Percentiles rank a stretch among this genome's conserved stretches.
Conservation (phyloP, 2,113 vertebrate genomes). For the Tupaia tana region DNA sequence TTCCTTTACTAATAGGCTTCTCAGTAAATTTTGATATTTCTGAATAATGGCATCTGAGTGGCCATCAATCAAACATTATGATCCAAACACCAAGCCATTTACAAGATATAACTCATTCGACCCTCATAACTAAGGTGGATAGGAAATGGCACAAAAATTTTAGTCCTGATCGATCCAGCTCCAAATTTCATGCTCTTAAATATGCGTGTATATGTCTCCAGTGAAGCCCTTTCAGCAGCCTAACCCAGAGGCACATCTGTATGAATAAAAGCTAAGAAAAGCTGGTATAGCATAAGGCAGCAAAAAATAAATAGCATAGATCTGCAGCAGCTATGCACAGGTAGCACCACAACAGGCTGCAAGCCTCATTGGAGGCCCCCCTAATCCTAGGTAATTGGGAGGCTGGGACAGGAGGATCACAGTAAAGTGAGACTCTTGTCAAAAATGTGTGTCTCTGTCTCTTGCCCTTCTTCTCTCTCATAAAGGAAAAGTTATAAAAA, state of each 20-base stretch:
- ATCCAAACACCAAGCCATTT: neutral
- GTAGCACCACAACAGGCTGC: too few relatives aligned
- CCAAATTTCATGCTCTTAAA: neutral
- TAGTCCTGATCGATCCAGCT: neutral
- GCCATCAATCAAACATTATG: constrained; percentile 1
- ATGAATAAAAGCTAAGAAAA: constrained; percentile 5
- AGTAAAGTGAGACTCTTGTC: too few relatives aligned
- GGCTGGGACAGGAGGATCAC: too few relatives aligned
- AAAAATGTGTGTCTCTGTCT: too few relatives aligned
- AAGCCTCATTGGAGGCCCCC: too few relatives aligned
- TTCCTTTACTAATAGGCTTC: neutral
- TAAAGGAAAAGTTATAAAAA: too few relatives aligned
- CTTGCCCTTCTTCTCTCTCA: too few relatives aligned
- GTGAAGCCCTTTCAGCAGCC: neutral
- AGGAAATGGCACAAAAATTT: constrained; percentile 30
- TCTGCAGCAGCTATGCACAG: too few relatives aligned
- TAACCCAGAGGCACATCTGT: neutral
- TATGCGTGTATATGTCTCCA: neutral
- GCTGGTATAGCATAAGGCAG: neutral
- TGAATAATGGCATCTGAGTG: constrained; percentile 7
- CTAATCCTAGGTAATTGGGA: too few relatives aligned
- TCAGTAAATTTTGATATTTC: constrained; percentile 1
- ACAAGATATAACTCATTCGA: neutral
- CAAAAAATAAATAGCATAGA: neutral
- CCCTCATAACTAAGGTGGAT: neutral